Percentiles rank a stretch among this genome's conserved stretches.
phyloP scores from a whole-genome alignment of 1,140 invertebrate genomes.

The Lineus longissimus region DNA sequence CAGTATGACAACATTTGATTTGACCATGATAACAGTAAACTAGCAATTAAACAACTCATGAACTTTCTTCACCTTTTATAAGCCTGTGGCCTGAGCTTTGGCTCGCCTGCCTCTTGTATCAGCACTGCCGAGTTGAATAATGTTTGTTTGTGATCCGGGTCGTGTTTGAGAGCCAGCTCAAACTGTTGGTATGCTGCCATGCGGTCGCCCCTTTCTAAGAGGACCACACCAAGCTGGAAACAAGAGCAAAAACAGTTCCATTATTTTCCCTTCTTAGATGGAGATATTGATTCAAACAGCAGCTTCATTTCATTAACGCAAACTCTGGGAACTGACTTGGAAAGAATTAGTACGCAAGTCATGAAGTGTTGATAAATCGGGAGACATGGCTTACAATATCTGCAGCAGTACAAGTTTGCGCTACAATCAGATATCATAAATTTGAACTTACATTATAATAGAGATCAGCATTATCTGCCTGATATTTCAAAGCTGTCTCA shows the following conservation, averaged over 20 bases:
- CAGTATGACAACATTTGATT: too few species aligned
- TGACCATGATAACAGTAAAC: too few species aligned
- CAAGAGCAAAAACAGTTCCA: conserved; percentile 8
- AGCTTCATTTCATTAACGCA: too few species aligned
- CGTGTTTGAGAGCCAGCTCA: conserved; percentile 86
- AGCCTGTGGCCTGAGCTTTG: conserved; percentile 38
- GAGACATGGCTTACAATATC: too few species aligned
- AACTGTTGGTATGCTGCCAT: conserved; percentile 86
- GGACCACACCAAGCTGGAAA: conserved; percentile 76
- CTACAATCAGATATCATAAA: too few species aligned
- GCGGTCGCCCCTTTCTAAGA: conserved; percentile 85
- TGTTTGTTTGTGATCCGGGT: conserved; percentile 87
- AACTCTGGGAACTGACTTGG: too few species aligned
- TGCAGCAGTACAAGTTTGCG: too few species aligned
- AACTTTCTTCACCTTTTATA: conserved; percentile 31
- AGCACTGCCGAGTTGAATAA: conserved; percentile 92
- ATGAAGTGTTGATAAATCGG: neutral
- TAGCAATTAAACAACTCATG: too few species aligned
- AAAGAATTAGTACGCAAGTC: too few species aligned
- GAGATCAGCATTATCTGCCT: conserved; percentile 92
- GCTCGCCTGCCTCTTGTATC: conserved; percentile 63
- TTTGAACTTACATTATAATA: conserved; percentile 78
- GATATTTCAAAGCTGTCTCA: conserved; percentile 85
- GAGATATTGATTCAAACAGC: too few species aligned
- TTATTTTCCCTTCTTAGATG: too few species aligned